Conservation (phyloP, 2,888 invertebrate genomes). For the Andrena bucephala region DNA sequence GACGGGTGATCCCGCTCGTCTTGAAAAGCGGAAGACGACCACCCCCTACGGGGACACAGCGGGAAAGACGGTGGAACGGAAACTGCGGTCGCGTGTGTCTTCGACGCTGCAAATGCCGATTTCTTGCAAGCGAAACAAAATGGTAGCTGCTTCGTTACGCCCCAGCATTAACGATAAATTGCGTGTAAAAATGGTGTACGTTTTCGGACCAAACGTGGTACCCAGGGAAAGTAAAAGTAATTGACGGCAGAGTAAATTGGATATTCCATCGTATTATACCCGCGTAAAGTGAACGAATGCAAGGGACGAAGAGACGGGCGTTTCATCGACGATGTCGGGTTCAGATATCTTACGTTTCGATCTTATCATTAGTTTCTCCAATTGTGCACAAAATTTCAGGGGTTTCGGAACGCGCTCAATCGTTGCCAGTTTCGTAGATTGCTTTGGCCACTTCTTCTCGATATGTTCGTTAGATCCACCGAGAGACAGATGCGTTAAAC, state of each 20-base stretch:
- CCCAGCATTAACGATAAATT: slow-evolving; percentile 72
- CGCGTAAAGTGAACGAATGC: not conserved
- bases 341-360: not conserved
- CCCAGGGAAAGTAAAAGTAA: slow-evolving; percentile 10
- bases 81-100: slow-evolving; percentile 57
- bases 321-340: slow-evolving; percentile 3
- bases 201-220: slow-evolving; percentile 66
- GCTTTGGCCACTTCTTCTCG: slow-evolving; percentile 5
- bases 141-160: slow-evolving; percentile 78
- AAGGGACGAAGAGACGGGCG: not conserved
- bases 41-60: not conserved
- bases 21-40: slow-evolving; percentile 15
- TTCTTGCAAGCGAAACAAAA: slow-evolving; percentile 76
- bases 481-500: slow-evolving; percentile 4
- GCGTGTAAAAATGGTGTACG: slow-evolving; percentile 51
- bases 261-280: too few species aligned
- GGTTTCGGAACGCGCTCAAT: not conserved
- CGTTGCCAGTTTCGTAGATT: not conserved
- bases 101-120: slow-evolving; percentile 23
- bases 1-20: slow-evolving; percentile 52
- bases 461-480: slow-evolving; percentile 3
- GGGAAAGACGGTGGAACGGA: slow-evolving; percentile 8
- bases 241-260: not conserved
- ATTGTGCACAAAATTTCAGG: not conserved
- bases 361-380: slow-evolving; percentile 5